Evolutionary conservation across 2,888 invertebrate genomes (phyloP).

Genomic region (Sesamia inferens): DNA sequence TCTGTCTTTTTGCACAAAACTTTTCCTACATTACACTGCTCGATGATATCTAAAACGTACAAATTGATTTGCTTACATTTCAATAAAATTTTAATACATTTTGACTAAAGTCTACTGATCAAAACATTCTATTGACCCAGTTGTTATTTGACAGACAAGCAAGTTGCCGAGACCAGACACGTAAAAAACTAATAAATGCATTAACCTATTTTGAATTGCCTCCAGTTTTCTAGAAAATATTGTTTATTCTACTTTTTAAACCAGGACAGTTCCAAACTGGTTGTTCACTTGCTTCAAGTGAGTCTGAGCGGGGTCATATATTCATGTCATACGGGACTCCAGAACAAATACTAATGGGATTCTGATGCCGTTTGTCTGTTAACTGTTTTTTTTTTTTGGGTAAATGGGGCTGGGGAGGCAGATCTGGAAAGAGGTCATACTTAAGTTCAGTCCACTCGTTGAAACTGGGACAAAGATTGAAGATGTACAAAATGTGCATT

Average conservation of each 20-base stretch:
- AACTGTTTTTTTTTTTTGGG: constrained; percentile 14
- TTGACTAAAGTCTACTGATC: constrained; percentile 21
- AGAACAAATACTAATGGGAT: constrained; percentile 46
- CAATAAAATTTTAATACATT: constrained; percentile 36
- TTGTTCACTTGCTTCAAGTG: constrained; percentile 16
- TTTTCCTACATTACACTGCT: constrained; percentile 4
- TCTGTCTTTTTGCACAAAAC: background rate
- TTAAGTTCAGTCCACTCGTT: background rate
- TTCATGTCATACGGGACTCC: constrained; percentile 29
- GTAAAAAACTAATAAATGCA: constrained; percentile 38
- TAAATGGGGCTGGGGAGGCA: constrained; percentile 10
- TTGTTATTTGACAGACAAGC: constrained; percentile 49
- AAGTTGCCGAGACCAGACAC: constrained; percentile 49
- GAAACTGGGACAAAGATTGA: background rate
- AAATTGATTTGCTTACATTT: constrained; percentile 43
- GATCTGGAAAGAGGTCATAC: background rate
- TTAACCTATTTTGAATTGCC: constrained; percentile 50
- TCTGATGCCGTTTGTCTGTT: constrained; percentile 10
- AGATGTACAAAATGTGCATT: too few species aligned
- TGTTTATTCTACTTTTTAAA: constrained; percentile 41
- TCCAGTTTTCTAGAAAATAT: constrained; percentile 36
- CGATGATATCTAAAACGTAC: constrained; percentile 12
- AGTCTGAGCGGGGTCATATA: background rate
- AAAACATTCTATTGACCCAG: constrained; percentile 53
- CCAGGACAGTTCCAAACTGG: constrained; percentile 22